A percentile compares a stretch with the other conserved stretches of the same genome.
These are phyloP conservation scores for Papilio elwesi DNA, from an alignment of 2,888 invertebrate genomes.

Conservation along the genomic window DNA sequence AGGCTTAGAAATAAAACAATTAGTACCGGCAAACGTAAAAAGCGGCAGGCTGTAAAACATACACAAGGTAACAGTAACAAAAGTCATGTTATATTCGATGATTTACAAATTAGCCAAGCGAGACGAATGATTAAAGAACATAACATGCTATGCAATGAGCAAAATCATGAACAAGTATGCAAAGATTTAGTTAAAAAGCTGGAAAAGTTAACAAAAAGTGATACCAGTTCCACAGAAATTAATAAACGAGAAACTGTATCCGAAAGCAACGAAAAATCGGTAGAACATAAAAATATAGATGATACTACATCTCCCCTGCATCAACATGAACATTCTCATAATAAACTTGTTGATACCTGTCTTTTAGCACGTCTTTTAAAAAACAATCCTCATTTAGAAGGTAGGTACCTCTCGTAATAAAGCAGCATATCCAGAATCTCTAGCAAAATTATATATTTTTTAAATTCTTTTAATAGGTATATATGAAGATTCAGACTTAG, in stretches of 20 bases:
- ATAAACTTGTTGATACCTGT: conserved; percentile 60
- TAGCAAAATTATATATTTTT: neutral
- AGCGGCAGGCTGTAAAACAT: conserved; percentile 47
- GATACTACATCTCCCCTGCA: conserved; percentile 24
- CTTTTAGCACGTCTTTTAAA: conserved; percentile 64
- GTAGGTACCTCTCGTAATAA: conserved; percentile 48
- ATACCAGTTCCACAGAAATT: conserved; percentile 48
- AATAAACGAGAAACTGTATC: conserved; percentile 57
- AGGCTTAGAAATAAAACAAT: conserved; percentile 58
- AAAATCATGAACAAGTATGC: conserved; percentile 62
- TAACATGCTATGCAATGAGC: conserved; percentile 61
- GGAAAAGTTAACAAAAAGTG: conserved; percentile 52
- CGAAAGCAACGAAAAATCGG: conserved; percentile 44
- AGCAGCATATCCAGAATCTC: conserved; percentile 11
- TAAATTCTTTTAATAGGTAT: conserved; percentile 49
- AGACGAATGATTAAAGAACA: conserved; percentile 67
- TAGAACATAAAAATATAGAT: conserved; percentile 44
- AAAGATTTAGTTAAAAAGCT: conserved; percentile 65
- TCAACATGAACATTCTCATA: conserved; percentile 46
- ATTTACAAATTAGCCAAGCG: conserved; percentile 58
- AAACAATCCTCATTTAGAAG: conserved; percentile 57
- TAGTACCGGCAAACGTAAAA: conserved; percentile 52
- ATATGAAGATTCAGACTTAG: conserved; percentile 50
- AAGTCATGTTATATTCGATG: conserved; percentile 52
- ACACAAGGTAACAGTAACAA: conserved; percentile 42